Conservation (phyloP, 2,888 invertebrate species). For the Eretmocerus hayati region DNA sequence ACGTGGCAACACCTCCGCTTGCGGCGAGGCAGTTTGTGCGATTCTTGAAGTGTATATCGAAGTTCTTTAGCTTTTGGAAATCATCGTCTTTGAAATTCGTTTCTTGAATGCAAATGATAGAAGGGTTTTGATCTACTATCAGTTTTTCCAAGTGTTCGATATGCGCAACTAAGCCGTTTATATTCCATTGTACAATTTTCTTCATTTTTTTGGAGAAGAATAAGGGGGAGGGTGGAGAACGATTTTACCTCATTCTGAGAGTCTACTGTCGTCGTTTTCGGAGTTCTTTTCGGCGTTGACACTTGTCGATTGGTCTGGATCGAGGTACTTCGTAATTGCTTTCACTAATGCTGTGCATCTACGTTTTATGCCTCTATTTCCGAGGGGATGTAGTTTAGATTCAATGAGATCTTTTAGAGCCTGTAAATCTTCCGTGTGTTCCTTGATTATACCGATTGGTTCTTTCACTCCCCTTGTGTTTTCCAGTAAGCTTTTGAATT, state of each 20-base stretch:
- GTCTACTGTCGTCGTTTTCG: background rate
- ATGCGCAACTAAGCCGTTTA: constrained; percentile 19
- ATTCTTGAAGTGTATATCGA: constrained; percentile 3
- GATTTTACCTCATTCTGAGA: too few species aligned
- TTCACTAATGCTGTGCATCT: constrained; percentile 14
- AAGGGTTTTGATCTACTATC: constrained; percentile 5
- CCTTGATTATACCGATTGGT: background rate
- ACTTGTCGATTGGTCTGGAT: too few species aligned
- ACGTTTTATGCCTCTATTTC: constrained; percentile 6
- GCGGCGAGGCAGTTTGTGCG: constrained; percentile 2
- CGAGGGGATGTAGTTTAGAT: constrained; percentile 2
- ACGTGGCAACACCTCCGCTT: constrained; percentile 14
- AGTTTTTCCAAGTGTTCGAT: constrained; percentile 22
- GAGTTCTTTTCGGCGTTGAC: background rate
- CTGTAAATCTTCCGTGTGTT: constrained; percentile 5
- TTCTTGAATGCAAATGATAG: constrained; percentile 24
- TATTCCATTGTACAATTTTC: constrained; percentile 26
- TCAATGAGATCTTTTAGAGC: background rate
- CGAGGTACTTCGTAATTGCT: background rate
- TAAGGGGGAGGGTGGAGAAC: background rate
- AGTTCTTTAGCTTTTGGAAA: constrained; percentile 10
- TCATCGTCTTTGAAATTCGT: constrained; percentile 20
- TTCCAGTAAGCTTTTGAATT: constrained; percentile 10
- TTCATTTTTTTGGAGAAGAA: constrained; percentile 2
- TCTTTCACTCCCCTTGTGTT: background rate